phyloP scores from a whole-genome alignment of 2,888 invertebrate genomes.

The Agrotis clavis region DNA sequence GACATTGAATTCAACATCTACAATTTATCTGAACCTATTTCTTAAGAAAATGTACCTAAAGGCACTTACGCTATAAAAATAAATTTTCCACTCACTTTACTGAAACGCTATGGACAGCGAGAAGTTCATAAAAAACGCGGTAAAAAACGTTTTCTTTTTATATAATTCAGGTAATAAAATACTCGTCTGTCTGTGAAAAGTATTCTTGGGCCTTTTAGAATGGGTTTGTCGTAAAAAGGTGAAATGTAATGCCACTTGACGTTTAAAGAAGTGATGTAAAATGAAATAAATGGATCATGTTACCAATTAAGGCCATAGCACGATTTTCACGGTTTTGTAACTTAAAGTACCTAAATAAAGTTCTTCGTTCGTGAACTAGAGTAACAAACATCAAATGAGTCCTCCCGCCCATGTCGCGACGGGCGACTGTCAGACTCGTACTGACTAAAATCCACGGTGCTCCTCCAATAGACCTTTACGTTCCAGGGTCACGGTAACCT shows the following conservation, averaged over 20 bases:
- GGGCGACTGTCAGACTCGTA: no score
- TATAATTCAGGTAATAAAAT: slow-evolving; percentile 47
- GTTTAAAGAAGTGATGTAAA: slow-evolving; percentile 13
- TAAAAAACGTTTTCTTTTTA: slow-evolving; percentile 49
- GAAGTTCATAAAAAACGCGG: slow-evolving; percentile 24
- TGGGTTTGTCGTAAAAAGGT: slow-evolving; percentile 27
- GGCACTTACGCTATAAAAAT: background rate
- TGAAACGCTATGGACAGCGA: slow-evolving; percentile 1
- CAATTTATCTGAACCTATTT: background rate
- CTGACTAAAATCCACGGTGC: no score
- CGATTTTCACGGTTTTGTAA: no score
- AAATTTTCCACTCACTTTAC: slow-evolving; percentile 40
- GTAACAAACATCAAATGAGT: no score
- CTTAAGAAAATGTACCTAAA: background rate
- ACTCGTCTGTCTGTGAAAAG: slow-evolving; percentile 22
- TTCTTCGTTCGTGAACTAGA: no score
- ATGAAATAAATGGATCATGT: slow-evolving; percentile 13
- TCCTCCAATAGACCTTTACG: no score
- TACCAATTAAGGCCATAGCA: background rate
- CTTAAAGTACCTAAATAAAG: no score
- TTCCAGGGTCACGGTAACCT: no score
- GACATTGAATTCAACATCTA: background rate
- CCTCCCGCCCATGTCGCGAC: no score
- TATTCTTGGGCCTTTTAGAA: slow-evolving; percentile 16
- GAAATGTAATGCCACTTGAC: slow-evolving; percentile 9